A percentile compares a stretch with the other conserved stretches of the same genome.
These are phyloP conservation scores for Chydorus sphaericus DNA, from an alignment of 2,888 invertebrate species.

Conservation along the genomic window DNA sequence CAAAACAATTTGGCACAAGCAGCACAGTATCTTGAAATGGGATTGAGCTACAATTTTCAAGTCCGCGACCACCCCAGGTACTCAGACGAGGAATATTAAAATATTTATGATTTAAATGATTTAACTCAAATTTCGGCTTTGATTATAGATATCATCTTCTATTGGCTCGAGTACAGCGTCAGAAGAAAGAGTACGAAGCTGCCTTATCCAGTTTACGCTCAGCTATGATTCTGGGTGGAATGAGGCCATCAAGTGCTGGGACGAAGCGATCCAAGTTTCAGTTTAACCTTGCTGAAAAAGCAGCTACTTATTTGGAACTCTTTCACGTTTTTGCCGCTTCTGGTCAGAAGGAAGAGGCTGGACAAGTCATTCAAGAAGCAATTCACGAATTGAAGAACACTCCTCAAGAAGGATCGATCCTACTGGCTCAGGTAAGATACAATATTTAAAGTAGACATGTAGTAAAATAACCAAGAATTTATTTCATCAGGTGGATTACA, in stretches of 20 bases:
- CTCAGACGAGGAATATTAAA: background rate
- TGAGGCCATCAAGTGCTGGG: conserved; percentile 27
- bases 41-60: conserved; percentile 81
- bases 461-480: conserved; percentile 31
- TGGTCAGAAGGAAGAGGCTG: conserved; percentile 61
- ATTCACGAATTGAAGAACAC: conserved; percentile 56
- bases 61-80: conserved; percentile 26
- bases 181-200: conserved; percentile 50
- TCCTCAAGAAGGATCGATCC: conserved; percentile 67
- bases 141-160: conserved; percentile 54
- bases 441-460: conserved; percentile 62
- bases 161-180: conserved; percentile 65
- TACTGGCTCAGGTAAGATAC: conserved; percentile 55
- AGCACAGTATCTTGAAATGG: conserved; percentile 71
- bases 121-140: conserved; percentile 72
- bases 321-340: conserved; percentile 56
- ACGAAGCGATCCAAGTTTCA: conserved; percentile 24
- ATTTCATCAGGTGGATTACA: background rate
- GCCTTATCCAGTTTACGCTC: conserved; percentile 57
- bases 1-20: conserved; percentile 51
- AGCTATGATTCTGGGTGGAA: conserved; percentile 51
- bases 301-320: conserved; percentile 73
- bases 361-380: conserved; percentile 58
- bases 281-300: conserved; percentile 55
- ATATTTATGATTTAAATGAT: conserved; percentile 30